These are phyloP conservation scores for Caenorhabditis sinica DNA, from an alignment of 2,888 invertebrate species.

Conservation along the genomic window DNA sequence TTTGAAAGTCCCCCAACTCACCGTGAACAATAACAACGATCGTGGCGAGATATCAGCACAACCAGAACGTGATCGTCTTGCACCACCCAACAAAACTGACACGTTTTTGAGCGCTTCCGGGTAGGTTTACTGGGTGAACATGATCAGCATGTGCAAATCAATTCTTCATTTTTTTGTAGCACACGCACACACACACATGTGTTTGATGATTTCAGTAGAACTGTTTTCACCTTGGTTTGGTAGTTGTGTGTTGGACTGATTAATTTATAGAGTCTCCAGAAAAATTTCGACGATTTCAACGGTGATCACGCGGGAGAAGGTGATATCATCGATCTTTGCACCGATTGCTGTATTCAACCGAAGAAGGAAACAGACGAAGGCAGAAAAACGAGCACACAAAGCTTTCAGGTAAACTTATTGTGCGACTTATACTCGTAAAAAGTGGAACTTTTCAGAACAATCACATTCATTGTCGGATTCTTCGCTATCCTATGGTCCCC, in stretches of 20 bases:
- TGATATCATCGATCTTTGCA: conserved; percentile 74
- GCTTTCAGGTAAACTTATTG: conserved; percentile 73
- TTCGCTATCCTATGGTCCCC: conserved; percentile 84
- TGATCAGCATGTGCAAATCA: conserved; percentile 50
- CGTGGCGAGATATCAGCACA: conserved; percentile 44
- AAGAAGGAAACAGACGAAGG: conserved; percentile 75
- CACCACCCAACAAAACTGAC: conserved; percentile 61
- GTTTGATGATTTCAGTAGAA: conserved; percentile 58
- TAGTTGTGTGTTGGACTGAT: conserved; percentile 44
- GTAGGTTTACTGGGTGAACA: conserved; percentile 51
- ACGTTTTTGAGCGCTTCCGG: conserved; percentile 69
- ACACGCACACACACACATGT: conserved; percentile 48
- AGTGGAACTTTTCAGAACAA: conserved; percentile 77
- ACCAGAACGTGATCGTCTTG: conserved; percentile 51
- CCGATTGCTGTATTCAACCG: conserved; percentile 73
- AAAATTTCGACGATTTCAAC: conserved; percentile 77
- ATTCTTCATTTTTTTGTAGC: conserved; percentile 51
- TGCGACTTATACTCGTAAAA: not conserved
- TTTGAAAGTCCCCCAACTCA: conserved; percentile 63
- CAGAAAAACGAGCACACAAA: conserved; percentile 83
- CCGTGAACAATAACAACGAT: conserved; percentile 43
- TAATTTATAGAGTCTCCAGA: conserved; percentile 71
- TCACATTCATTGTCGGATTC: conserved; percentile 84
- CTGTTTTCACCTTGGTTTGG: conserved; percentile 57
- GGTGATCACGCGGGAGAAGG: conserved; percentile 72